phyloP scores from a whole-genome alignment of 2,113 vertebrate genomes.

The Semicossyphus pulcher region DNA sequence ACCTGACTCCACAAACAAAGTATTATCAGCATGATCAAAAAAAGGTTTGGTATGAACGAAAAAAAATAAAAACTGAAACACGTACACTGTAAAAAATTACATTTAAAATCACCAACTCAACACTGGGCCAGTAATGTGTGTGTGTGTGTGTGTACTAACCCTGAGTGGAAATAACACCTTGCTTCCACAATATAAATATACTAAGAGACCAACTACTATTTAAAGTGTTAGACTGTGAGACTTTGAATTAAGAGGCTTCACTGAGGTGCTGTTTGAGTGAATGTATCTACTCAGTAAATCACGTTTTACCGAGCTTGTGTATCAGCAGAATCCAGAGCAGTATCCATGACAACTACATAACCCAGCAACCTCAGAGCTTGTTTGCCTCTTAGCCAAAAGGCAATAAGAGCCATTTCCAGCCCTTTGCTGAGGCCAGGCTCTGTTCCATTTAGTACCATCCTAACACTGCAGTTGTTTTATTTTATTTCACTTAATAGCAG shows the following conservation, averaged over 20 bases:
- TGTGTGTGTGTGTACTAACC: too few relatives aligned
- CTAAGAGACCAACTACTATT: background rate
- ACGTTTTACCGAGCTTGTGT: background rate
- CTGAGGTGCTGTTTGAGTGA: background rate
- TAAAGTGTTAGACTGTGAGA: background rate
- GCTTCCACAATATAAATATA: too few relatives aligned
- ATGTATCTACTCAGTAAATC: conserved; percentile 11
- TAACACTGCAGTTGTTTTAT: background rate
- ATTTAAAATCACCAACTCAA: too few relatives aligned
- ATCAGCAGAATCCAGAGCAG: conserved; percentile 11
- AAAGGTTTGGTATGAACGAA: too few relatives aligned
- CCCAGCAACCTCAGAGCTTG: conserved; percentile 34
- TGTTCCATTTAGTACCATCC: background rate
- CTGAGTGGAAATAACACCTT: too few relatives aligned
- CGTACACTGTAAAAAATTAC: too few relatives aligned
- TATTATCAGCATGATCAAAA: too few relatives aligned
- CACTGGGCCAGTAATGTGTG: too few relatives aligned
- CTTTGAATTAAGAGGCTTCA: background rate
- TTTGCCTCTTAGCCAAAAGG: conserved; percentile 7
- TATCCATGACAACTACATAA: conserved; percentile 55
- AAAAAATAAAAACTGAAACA: too few relatives aligned
- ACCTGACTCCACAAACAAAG: too few relatives aligned
- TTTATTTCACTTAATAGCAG: background rate
- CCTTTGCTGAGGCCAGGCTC: background rate
- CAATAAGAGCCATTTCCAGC: conserved; percentile 5